These are phyloP conservation scores for Dysmachus trigonus DNA, from an alignment of 2,888 invertebrate genomes.

Conservation along the genomic window DNA sequence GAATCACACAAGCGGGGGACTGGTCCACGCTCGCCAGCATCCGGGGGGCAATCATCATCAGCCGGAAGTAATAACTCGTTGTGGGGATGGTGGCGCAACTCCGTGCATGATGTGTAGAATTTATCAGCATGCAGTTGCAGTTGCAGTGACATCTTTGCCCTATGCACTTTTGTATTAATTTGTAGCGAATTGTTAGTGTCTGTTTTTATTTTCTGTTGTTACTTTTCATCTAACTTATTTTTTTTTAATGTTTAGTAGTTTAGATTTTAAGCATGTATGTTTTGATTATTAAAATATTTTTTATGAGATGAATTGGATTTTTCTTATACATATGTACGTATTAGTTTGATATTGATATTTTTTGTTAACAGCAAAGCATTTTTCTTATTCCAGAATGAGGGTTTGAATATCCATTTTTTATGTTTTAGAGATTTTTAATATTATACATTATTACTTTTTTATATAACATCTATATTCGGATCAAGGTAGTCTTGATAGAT, in stretches of 20 bases:
- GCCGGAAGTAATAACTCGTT: constrained; percentile 12
- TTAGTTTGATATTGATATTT: no score
- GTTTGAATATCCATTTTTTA: no score
- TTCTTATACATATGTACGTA: not conserved
- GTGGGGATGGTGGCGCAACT: constrained; percentile 47
- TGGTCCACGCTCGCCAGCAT: not conserved
- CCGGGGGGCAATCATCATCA: constrained; percentile 16
- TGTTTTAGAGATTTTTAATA: no score
- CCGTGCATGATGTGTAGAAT: constrained; percentile 47
- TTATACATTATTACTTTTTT: no score
- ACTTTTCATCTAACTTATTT: not conserved
- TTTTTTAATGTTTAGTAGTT: not conserved
- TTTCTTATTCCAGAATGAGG: not conserved
- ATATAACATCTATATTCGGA: no score
- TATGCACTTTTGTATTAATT: not conserved
- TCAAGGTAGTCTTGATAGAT: no score
- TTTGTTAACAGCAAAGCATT: no score
- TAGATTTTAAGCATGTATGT: not conserved
- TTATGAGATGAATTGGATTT: not conserved
- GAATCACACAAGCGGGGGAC: constrained; percentile 43
- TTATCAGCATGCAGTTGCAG: not conserved
- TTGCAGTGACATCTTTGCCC: not conserved
- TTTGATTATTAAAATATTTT: not conserved
- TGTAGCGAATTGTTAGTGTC: not conserved
- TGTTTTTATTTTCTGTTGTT: not conserved